Base-by-base conservation (phyloP, 2,113 vertebrate genomes). In the Rhinopomastus cyanomelas region DNA sequence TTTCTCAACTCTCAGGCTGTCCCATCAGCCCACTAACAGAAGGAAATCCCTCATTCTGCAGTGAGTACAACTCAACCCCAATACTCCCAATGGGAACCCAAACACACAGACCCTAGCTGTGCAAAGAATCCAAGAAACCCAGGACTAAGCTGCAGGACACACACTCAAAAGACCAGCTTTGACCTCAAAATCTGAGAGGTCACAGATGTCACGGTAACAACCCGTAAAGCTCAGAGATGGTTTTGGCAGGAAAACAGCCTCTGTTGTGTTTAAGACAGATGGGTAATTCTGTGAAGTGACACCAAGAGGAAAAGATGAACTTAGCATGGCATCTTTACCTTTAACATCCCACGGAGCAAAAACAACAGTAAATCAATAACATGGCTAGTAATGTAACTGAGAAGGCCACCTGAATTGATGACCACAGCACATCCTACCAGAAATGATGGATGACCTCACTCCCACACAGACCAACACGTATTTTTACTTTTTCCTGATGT, bases 401-500 rank as follows among this genome's bases (percentile, higher is more conserved):
- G 16, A 20, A 76, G 6, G 15, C 5, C 62, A 52, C 17, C 27
- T 48, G 15, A 77, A 55, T 22, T 61, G 53, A 46, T 0, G 5
- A 34, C 3, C 9, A 23, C 1, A 73, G 21, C n/a, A 20, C 7
- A 49, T 22, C 27, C 29, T 51, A 62, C 42, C 34, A 85, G 26
- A 87, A 68, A 37, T 7, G 53, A 44, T 1, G 9, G 20, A 55
- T 14, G 21, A 48, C 11, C 56, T 67, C 22, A 16, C 32, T 48
- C 29, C 29, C 48, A 30, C 6, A 65, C 2, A 62, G 10, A 52
- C 6, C 1, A 22, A 27, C 5, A 1, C 15, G n/a, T n/a, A n/a
- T n/a, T n/a, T n/a, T n/a, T n/a, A n/a, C n/a, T n/a, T n/a, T n/a
- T n/a, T n/a, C n/a, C n/a, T n/a, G n/a, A n/a, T n/a, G n/a, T n/a